Conservation (phyloP, 2,888 invertebrate genomes). For the Meteorus cinctellus region DNA sequence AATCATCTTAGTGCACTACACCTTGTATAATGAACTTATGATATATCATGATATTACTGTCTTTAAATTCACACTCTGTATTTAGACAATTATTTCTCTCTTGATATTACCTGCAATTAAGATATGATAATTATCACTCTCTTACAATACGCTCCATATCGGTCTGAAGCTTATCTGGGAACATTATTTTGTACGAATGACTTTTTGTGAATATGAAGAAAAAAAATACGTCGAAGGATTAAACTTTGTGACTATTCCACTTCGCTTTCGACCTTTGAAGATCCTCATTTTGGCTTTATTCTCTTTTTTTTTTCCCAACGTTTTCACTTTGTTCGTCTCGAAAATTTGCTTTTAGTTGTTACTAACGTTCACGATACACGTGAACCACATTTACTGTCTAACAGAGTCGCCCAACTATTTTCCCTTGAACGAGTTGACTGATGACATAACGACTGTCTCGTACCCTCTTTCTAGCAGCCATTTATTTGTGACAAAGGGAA, state of each 20-base stretch:
- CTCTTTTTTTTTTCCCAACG: not conserved
- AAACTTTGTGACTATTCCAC: not conserved
- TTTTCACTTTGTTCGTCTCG: not conserved
- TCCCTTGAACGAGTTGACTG: not conserved
- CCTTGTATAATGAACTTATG: too few relatives aligned
- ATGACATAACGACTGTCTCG: constrained; percentile 1
- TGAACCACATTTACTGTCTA: not conserved
- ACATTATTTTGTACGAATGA: too few relatives aligned
- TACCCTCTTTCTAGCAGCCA: not conserved
- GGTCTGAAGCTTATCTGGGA: too few relatives aligned
- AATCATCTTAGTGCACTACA: too few relatives aligned
- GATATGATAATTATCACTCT: too few relatives aligned
- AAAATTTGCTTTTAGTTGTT: not conserved
- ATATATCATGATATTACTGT: too few relatives aligned
- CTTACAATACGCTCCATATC: too few relatives aligned
- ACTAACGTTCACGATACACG: not conserved
- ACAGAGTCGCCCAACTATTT: not conserved
- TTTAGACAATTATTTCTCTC: too few relatives aligned
- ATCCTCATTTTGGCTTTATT: not conserved
- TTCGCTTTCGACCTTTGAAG: not conserved
- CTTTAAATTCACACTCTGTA: too few relatives aligned
- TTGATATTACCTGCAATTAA: too few relatives aligned
- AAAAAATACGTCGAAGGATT: not conserved
- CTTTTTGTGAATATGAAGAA: not conserved
- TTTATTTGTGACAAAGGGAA: constrained; percentile 1